Evolutionary conservation across 2,113 vertebrate genomes (phyloP), one percentile per base, ranked within the genome.

Genomic region (Microtus montanus): DNA sequence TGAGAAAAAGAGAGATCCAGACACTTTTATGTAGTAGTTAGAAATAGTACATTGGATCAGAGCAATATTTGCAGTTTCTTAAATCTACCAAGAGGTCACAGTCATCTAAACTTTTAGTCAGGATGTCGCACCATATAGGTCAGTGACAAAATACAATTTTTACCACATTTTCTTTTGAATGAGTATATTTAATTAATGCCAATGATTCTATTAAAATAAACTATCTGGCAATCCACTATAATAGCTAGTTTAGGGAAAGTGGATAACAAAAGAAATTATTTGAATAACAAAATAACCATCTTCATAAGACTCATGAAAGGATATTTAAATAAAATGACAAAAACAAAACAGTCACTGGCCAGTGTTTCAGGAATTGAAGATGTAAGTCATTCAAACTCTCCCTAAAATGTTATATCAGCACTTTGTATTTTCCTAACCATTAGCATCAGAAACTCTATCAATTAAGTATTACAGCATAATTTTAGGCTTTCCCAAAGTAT

Each of bases 161-260:
- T 83, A 83, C 35, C n/a, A 58, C 47, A 70, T 90, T 92, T 95
- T 79, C 17, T 89, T 93, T 89, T 66, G 74, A 91, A 41, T 89
- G 13, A 87, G n/a, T 93, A 61, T 93, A 78, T 93, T 95, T 93
- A 30, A 10, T 49, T 89, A 92, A 92, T 92, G 14, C 91, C 88
- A 96, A 0, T 38, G 33, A 91, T 92, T 94, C 63, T 86, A 33
- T 54, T 89, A 92, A 89, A 94, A 66, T 68, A 52, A 49, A 89
- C 5, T 86, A 96, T 94, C 63, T 91, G 33, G 35, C 66, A 94
- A 90, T 94, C 96, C 58, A 84, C 30, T 84, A 12, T 86, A 87
- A 82, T 92, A 89, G 52, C 73, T 82, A 85, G 24, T 33, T 79
- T 89, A 64, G 41, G 63, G 28, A 96, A 95, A 95, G 44, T 78